Percentiles rank a stretch among this genome's conserved stretches.
Evolutionary conservation across 1,140 invertebrate genomes (phyloP).

Genomic region (Drosophila sp.): DNA sequence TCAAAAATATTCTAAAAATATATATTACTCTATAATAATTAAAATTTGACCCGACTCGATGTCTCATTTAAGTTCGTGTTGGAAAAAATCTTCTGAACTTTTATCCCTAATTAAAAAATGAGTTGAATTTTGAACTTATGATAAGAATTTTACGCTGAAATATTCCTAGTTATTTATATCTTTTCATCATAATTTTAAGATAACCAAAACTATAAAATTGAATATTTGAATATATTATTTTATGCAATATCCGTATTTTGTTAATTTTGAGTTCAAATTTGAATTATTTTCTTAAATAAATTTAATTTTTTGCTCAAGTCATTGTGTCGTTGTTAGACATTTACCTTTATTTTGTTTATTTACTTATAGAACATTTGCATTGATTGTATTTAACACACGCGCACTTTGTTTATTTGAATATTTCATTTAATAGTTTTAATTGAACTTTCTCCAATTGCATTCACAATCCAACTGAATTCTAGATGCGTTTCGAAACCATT

Average conservation of each 20-base stretch:
- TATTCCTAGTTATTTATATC: too few relatives aligned
- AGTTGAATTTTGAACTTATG: too few relatives aligned
- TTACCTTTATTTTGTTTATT: conserved; percentile 14
- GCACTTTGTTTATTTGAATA: conserved; percentile 46
- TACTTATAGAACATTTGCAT: not conserved
- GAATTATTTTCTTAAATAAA: not conserved
- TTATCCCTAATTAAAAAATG: too few relatives aligned
- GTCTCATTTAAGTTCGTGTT: too few relatives aligned
- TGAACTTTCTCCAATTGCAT: conserved; percentile 26
- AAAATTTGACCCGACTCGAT: too few relatives aligned
- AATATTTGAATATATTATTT: not conserved
- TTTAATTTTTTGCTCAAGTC: conserved; percentile 2
- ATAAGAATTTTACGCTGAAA: too few relatives aligned
- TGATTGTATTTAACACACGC: conserved; percentile 37
- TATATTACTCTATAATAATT: too few relatives aligned
- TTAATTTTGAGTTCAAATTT: conserved; percentile 3
- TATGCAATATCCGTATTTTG: not conserved
- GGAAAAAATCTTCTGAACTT: too few relatives aligned
- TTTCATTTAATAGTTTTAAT: conserved; percentile 24
- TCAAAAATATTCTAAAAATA: too few relatives aligned
- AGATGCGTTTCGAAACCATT: conserved; percentile 27
- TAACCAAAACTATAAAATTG: too few relatives aligned
- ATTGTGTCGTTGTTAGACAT: not conserved
- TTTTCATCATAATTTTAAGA: too few relatives aligned
- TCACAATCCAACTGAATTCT: conserved; percentile 30